Evolutionary conservation across 2,797 vertebrate genomes (phyloP), one percentile per base, ranked within the genome.

Genomic region (Neosilurus mollespiculum): DNA sequence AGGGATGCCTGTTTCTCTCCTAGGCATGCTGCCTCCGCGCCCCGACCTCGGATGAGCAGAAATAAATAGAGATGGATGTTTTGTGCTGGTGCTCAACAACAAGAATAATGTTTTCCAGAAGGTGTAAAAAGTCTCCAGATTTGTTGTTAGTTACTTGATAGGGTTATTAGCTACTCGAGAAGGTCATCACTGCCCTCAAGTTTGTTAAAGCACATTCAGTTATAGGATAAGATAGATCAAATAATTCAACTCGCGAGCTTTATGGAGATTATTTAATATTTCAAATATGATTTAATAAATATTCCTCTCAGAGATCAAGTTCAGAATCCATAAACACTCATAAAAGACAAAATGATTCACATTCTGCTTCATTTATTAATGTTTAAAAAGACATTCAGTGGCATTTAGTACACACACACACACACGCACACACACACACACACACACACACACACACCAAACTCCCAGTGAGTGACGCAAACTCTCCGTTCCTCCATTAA

Each of bases 401-500:
- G 88, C 87, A 84, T 90, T 92, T 84, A 89, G 88, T 87, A 84
- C 86, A 87, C 43, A 43, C 43, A 56, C 54, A 56, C 54, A 56
- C 54, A n/a, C n/a, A 64, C n/a, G 8, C 9, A 62, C 61, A n/a
- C 66, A 59, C 87, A 75, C 11, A 62, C 76, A n/a, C 20, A 37
- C 24, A 20, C 51, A n/a, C 69, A 51, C 69, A 51, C 11, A 71
- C 22, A 72, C 49, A 26, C 30, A 37, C 30, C 65, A 61, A 88
- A 71, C 11, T 56, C 75, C 22, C 18, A 49, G 70, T 56, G 37
- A 34, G 88, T 85, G 86, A 84, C 11, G 67, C 66, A 49, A 91
- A 90, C 5, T 85, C 86, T 88, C 87, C 88, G 84, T 93, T 91
- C 90, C 90, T 92, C 90, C 90, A 90, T 91, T 92, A 89, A 89